Base-by-base conservation (phyloP, 2,113 vertebrate genomes). In the Campylomormyrus tamandua region DNA sequence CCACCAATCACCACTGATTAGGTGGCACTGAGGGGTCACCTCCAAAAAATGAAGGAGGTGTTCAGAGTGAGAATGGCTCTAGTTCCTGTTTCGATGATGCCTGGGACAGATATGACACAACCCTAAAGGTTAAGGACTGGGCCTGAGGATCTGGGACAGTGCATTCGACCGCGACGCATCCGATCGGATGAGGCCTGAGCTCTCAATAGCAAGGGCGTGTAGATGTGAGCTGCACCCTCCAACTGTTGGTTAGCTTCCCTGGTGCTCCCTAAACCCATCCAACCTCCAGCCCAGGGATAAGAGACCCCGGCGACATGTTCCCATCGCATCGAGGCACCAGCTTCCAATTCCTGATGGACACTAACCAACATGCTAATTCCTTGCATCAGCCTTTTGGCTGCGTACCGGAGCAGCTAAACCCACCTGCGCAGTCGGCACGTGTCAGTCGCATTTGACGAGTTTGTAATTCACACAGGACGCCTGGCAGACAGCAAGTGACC, bases 1-100 rank as follows among this genome's bases (percentile, higher is more conserved):
- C 90, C 91, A 88, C 93, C 94, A 95, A 94, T 95, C 95, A 94
- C 93, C 88, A 89, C 91, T 92, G 93, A 96, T 96, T 96, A 96
- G 88, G 92, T 88, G 93, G 93, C 93, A 92, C 91, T 91, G 91
- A 90, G 88, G 89, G 95, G 95, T 96, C 95, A 96, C 95, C 94
- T 95, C 94, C 92, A 95, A 93, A 70, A 95, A 94, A 94, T 93
- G 94, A 92, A 48, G 91, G 92, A 91, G 93, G 94, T 93, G 95
- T 15, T 52, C 50, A 17, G 50, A 50, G 91, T 11, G 52, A 35
- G 10, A 27, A 13, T 46, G 24, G 48, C 21, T n/a, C 5, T 49
- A 86, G 11, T 13, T 15, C 24, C 48, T 50, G 45, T 11, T 52
- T 86, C n/a, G 11, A 48, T 31, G 24, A 86, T 2, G 1, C 84